phyloP scores from a whole-genome alignment of 2,888 invertebrate genomes.

The Pharmacophagus antenor region DNA sequence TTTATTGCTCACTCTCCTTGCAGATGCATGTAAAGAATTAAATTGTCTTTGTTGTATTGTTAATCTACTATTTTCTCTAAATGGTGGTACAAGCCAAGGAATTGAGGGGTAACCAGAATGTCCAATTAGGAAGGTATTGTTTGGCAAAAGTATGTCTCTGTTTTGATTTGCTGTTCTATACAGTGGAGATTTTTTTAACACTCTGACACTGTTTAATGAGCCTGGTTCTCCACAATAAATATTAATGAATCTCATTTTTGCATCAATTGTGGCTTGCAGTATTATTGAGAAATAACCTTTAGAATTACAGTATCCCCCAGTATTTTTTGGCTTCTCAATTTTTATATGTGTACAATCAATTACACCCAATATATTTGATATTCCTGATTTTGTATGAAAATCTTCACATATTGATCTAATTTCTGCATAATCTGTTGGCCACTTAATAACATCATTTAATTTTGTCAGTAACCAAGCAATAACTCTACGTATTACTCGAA shows the following conservation, averaged over 20 bases:
- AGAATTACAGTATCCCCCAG: slow-evolving; percentile 55
- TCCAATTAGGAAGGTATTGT: slow-evolving; percentile 55
- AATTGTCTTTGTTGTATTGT: slow-evolving; percentile 56
- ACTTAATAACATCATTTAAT: slow-evolving; percentile 55
- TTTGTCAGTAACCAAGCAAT: slow-evolving; percentile 61
- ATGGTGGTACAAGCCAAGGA: slow-evolving; percentile 59
- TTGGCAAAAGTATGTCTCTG: slow-evolving; percentile 50
- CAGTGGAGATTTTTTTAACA: slow-evolving; percentile 55
- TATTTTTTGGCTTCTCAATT: slow-evolving; percentile 61
- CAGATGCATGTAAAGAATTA: slow-evolving; percentile 50
- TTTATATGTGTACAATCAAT: slow-evolving; percentile 59
- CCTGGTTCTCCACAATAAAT: slow-evolving; percentile 65
- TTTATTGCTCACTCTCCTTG: slow-evolving; percentile 57
- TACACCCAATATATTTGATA: slow-evolving; percentile 55
- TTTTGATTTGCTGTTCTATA: slow-evolving; percentile 53
- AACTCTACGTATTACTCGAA: slow-evolving; percentile 58
- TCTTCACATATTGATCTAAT: slow-evolving; percentile 47
- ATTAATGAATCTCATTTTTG: slow-evolving; percentile 56
- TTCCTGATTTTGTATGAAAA: slow-evolving; percentile 53
- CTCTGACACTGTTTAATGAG: slow-evolving; percentile 52
- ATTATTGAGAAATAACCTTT: slow-evolving; percentile 61
- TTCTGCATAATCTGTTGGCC: slow-evolving; percentile 53
- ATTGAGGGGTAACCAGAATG: slow-evolving; percentile 59
- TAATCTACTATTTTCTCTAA: slow-evolving; percentile 56
- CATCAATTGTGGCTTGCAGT: slow-evolving; percentile 57